Evolutionary conservation across 2,797 vertebrate genomes (phyloP), one percentile per base, ranked within the genome.

Genomic region (Etheostoma perlongum): DNA sequence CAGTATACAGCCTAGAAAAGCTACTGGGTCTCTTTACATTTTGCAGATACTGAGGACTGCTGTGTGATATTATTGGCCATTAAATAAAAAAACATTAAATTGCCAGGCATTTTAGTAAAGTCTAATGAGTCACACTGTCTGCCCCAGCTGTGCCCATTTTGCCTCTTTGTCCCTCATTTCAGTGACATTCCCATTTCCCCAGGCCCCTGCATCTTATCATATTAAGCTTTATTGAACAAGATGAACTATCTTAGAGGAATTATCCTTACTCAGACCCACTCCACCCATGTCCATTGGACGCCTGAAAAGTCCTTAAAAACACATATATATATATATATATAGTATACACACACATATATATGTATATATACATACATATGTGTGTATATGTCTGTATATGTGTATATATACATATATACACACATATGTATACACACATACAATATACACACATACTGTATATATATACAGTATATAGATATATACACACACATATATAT

Each of bases 11-110:
- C 48, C 19, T 16, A 33, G 8, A 1, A 1, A 58, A 21, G 2
- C 16, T 7, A 40, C 25, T 36, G 18, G 9, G 27, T 48, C 58
- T 64, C 2, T 65, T 64, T 18, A 30, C 10, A 33, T 27, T 21
- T 7, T 16, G 36, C 12, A 25, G 52, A 58, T 27, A 15, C 16
- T 18, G 23, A 58, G 5, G 5, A 25, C 30, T 13, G 12, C 27
- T 33, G 12, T 18, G 3, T 67, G 19, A 52, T 40, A 13, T 44
- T 0, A 54, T 53, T 0, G 5, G 11, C 21, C 0, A 25, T 19
- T 82, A 33, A 57, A 61, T 40, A 62, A 21, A 18, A 4, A 42
- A 27, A 62, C 21, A 67, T 69, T 60, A 52, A 36, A 66, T 8
- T 51, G 11, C 0, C 33, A 30, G 42, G 23, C 23, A 59, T 52